phyloP scores from a whole-genome alignment of 2,888 invertebrate genomes.

The Apocheima hispidaria region DNA sequence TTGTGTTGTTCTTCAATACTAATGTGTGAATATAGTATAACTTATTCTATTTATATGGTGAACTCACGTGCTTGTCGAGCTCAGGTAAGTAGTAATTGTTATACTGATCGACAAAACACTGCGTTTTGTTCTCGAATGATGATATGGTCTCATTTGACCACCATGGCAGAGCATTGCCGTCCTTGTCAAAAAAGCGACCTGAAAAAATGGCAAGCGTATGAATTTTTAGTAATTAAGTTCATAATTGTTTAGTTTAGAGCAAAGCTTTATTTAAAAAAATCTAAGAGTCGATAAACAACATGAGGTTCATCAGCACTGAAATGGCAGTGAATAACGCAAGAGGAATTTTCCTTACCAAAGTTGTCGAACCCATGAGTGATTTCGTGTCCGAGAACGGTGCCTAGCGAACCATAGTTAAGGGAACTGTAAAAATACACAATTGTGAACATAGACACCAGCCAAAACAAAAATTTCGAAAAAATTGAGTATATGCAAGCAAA shows the following conservation, averaged over 20 bases:
- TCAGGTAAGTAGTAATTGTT: constrained; percentile 88
- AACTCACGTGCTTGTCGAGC: constrained; percentile 87
- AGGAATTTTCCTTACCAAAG: constrained; percentile 82
- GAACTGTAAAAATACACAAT: constrained; percentile 83
- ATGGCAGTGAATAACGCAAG: no score
- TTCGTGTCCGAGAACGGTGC: constrained; percentile 92
- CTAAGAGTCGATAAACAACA: no score
- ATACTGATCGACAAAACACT: constrained; percentile 96
- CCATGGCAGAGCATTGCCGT: constrained; percentile 95
- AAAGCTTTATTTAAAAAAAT: no score
- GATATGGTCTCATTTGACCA: constrained; percentile 93
- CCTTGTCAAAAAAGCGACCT: constrained; percentile 94
- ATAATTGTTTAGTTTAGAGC: no score
- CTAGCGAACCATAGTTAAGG: constrained; percentile 93
- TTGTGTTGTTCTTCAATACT: no score
- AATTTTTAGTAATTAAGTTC: no score
- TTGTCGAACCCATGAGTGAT: constrained; percentile 87
- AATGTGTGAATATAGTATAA: no score
- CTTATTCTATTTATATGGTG: no score
- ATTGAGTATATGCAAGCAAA: background rate
- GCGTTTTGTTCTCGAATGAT: constrained; percentile 90
- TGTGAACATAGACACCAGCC: no score
- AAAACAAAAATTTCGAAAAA: background rate
- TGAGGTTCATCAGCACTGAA: no score
- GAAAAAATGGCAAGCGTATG: constrained; percentile 27